Evolutionary conservation across 2,113 vertebrate species (phyloP), one percentile per base, ranked within the genome.

Genomic region (Psilopogon haemacephalus): DNA sequence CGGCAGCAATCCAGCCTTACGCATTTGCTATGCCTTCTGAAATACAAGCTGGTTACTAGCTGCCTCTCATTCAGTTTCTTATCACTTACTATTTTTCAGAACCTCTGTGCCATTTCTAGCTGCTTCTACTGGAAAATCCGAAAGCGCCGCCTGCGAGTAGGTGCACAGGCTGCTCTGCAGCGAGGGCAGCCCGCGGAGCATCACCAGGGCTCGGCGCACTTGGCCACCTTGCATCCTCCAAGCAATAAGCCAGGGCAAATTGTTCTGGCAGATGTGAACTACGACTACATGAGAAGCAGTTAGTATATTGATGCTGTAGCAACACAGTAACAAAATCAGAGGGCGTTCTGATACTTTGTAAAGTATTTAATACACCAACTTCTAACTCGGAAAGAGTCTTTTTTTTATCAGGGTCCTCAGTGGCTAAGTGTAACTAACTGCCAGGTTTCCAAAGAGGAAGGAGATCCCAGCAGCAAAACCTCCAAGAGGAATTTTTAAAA

Each of bases 161-260:
- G 32, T 2, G 12, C 3, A 1, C 3, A 7, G 35, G 24, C 8
- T 0, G 0, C 17, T 15, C 42, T 2, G 23, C 27, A 10, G 42
- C 0, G 7, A 42, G 44, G 59, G 40, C 0, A 3, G 54, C 62
- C 59, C 73, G 32, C 1, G 0, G 32, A 63, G 64, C 44, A 11
- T 2, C 0, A 0, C 60, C 56, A 12, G 12, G 12, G 72, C 77
- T 32, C 7, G 38, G 35, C 3, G 0, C 11, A 5, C 60, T 84
- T 11, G 55, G 62, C 74, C 56, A 6, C 17, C 27, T 42, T 5
- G 0, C 21, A 33, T 30, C 60, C 40, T 55, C 15, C 0, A 3
- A 38, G 58, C 82, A 54, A 12, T 0, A 9, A 65, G 64, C 32
- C 9, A 14, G 0, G 10, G 40, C 37, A 56, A 54, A 87, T 56